phyloP scores from a whole-genome alignment of 2,797 vertebrate species.

The Bovichtus variegatus region DNA sequence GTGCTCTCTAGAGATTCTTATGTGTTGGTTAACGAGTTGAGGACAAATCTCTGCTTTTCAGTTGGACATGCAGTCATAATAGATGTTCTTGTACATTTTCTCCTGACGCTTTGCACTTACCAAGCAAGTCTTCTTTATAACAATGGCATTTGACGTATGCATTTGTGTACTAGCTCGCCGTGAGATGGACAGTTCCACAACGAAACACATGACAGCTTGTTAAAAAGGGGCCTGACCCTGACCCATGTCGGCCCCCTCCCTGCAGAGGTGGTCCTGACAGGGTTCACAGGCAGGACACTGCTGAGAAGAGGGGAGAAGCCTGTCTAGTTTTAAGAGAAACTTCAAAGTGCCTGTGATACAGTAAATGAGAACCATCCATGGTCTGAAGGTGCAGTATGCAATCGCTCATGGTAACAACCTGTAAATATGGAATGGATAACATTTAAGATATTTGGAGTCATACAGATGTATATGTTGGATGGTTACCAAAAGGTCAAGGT shows the following conservation, averaged over 20 bases:
- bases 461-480: slow-evolving; percentile 1
- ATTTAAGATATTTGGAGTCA: slow-evolving; percentile 38
- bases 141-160: slow-evolving; percentile 12
- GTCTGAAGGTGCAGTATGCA: slow-evolving; percentile 24
- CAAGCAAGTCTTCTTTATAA: slow-evolving; percentile 18
- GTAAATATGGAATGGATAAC: slow-evolving; percentile 23
- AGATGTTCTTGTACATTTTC: slow-evolving; percentile 47
- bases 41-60: slow-evolving; percentile 55
- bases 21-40: slow-evolving; percentile 46
- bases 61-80: slow-evolving; percentile 36
- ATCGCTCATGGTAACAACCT: slow-evolving; percentile 32
- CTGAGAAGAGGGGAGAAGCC: slow-evolving; percentile 20
- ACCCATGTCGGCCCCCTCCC: slow-evolving; percentile 49
- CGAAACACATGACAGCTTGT: slow-evolving; percentile 49
- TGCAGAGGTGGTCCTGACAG: slow-evolving; percentile 62
- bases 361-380: slow-evolving; percentile 60
- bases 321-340: slow-evolving; percentile 44
- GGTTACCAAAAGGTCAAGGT: slow-evolving; percentile 37
- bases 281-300: slow-evolving; percentile 60
- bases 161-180: slow-evolving; percentile 1
- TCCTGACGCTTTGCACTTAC: not conserved
- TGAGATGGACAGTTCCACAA: slow-evolving; percentile 48
- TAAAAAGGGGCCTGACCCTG: slow-evolving; percentile 50
- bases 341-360: slow-evolving; percentile 60
- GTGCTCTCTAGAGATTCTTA: slow-evolving; percentile 44